Conservation (phyloP, 92 coral and sea anemone genomes). For the Phenganax marumi region DNA sequence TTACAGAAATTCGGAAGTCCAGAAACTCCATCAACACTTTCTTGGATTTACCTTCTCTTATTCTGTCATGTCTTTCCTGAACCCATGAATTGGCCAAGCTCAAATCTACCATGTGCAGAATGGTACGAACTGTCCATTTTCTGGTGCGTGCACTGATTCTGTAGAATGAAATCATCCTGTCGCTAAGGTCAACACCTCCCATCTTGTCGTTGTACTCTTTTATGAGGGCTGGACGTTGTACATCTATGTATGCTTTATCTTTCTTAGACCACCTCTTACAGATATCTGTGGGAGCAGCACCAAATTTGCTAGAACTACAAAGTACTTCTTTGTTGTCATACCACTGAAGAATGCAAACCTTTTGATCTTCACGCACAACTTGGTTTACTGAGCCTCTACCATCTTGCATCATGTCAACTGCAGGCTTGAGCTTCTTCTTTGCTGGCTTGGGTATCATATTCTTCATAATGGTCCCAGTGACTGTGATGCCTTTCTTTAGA, state of each 20-base stretch:
- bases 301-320: background rate
- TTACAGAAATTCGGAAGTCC: background rate
- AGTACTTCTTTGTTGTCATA: slow-evolving; percentile 11
- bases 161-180: background rate
- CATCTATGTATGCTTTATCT: slow-evolving; percentile 2
- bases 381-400: slow-evolving; percentile 1
- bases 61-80: background rate
- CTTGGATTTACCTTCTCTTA: background rate
- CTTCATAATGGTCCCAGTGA: slow-evolving; percentile 9
- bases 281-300: background rate
- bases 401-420: background rate
- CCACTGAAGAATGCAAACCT: background rate
- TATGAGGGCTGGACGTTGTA: slow-evolving; percentile 5
- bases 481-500: background rate
- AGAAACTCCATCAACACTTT: background rate
- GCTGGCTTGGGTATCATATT: slow-evolving; percentile 2
- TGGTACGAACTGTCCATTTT: slow-evolving; percentile 13
- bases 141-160: background rate
- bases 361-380: slow-evolving; percentile 1
- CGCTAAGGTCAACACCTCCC: slow-evolving; percentile 24
- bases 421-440: background rate
- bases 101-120: slow-evolving; percentile 5
- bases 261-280: slow-evolving; percentile 14
- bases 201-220: slow-evolving; percentile 9
- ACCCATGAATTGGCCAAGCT: slow-evolving; percentile 2